These are phyloP conservation scores for Bacillus rossius DNA, from an alignment of 1,140 invertebrate genomes.

Conservation along the genomic window DNA sequence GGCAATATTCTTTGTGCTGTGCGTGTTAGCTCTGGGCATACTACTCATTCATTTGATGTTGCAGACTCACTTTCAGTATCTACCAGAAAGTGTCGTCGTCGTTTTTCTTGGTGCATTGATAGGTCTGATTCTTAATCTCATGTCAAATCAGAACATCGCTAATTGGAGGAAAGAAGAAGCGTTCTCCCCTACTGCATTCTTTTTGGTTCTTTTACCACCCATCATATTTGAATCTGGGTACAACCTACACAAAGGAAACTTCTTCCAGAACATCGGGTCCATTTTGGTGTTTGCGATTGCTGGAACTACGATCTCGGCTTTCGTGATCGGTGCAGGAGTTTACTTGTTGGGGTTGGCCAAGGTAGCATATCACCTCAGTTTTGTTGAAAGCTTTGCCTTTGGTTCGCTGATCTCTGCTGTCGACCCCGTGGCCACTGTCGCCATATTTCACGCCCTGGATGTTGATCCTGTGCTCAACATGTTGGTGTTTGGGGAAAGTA, in stretches of 20 bases:
- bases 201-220: conserved; percentile 92
- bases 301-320: conserved; percentile 92
- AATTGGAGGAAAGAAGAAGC: conserved; percentile 96
- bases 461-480: conserved; percentile 95
- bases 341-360: conserved; percentile 88
- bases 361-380: conserved; percentile 85
- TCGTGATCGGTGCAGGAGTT: conserved; percentile 90
- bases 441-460: conserved; percentile 96
- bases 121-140: conserved; percentile 84
- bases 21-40: conserved; percentile 88
- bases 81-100: conserved; percentile 97
- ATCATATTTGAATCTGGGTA: conserved; percentile 99
- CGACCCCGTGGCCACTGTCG: conserved; percentile 96
- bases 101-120: conserved; percentile 91
- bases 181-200: conserved; percentile 96
- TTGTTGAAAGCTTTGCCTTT: conserved; percentile 97
- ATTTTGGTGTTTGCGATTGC: conserved; percentile 94
- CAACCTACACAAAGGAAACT: conserved; percentile 97
- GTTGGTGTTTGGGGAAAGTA: conserved; percentile 98
- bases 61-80: conserved; percentile 91
- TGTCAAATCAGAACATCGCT: conserved; percentile 84
- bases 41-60: conserved; percentile 92
- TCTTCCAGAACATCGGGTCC: conserved; percentile 96
- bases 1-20: conserved; percentile 94
- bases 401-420: conserved; percentile 98